Percentiles rank a stretch among this genome's conserved stretches.
Evolutionary conservation across 1,140 invertebrate genomes (phyloP).

Genomic region (Orussus abietinus): DNA sequence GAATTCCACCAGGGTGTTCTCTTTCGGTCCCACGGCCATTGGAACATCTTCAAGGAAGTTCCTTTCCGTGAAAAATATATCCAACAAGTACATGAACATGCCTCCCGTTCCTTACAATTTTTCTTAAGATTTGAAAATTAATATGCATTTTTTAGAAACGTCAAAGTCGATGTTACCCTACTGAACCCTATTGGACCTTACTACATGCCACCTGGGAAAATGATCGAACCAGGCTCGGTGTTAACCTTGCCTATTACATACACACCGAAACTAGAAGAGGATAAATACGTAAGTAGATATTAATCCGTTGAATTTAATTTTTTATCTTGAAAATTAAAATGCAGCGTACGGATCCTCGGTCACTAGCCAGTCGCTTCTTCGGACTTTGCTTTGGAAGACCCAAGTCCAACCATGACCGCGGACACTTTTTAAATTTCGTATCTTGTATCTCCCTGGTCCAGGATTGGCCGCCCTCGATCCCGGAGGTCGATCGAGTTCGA

Average conservation of each 20-base stretch:
- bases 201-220: neutral
- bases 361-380: constrained; percentile 3
- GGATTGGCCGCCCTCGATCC: constrained; percentile 7
- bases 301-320: too few relatives aligned
- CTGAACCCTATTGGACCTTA: neutral
- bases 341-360: constrained; percentile 3
- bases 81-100: neutral
- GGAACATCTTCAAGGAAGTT: neutral
- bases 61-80: neutral
- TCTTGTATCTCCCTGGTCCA: constrained; percentile 17
- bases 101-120: neutral
- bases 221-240: neutral
- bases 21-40: neutral
- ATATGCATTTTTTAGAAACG: neutral
- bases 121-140: neutral
- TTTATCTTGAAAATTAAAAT: constrained; percentile 8
- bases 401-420: constrained; percentile 20
- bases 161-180: neutral
- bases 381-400: constrained; percentile 22
- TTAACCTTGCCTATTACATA: neutral
- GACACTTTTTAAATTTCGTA: neutral
- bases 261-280: constrained; percentile 3
- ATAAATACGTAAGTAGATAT: too few relatives aligned
- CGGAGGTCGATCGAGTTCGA: constrained; percentile 5
- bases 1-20: neutral